These are phyloP conservation scores for Burhinus oedicnemus DNA, from an alignment of 2,113 vertebrate genomes.

Conservation along the genomic window DNA sequence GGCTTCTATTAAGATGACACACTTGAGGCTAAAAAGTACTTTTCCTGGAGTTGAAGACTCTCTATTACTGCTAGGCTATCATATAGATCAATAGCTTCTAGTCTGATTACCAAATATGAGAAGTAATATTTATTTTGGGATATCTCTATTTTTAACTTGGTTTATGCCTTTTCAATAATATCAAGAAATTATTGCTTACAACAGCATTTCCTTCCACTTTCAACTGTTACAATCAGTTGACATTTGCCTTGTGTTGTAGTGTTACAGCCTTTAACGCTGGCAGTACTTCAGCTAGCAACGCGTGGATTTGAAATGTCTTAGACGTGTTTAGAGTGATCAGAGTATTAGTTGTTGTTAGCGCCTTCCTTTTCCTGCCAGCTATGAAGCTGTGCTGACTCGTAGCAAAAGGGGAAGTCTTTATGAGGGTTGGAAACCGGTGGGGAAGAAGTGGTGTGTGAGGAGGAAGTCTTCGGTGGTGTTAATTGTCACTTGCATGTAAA, in stretches of 20 bases:
- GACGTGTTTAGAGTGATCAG: not conserved
- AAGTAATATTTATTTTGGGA: not conserved
- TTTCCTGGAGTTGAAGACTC: not conserved
- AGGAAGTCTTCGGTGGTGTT: not conserved
- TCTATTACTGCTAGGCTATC: not conserved
- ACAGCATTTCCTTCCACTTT: not conserved
- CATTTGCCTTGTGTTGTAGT: not conserved
- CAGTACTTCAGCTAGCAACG: not conserved
- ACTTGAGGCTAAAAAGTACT: not conserved
- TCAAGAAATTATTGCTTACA: not conserved
- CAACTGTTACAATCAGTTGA: not conserved
- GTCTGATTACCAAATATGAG: not conserved
- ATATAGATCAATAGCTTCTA: not conserved
- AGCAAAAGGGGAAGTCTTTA: not conserved
- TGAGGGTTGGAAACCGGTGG: not conserved
- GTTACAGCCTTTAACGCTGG: not conserved
- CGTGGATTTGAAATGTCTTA: not conserved
- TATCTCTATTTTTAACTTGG: not conserved
- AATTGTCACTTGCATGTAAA: not conserved
- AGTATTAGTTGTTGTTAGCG: not conserved
- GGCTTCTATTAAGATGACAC: not conserved
- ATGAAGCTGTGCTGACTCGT: not conserved
- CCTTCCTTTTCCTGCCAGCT: not conserved
- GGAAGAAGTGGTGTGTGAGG: not conserved
- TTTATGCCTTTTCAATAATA: not conserved